Evolutionary conservation across 1,140 invertebrate genomes (phyloP).

Genomic region (Neuroterus valhalla): DNA sequence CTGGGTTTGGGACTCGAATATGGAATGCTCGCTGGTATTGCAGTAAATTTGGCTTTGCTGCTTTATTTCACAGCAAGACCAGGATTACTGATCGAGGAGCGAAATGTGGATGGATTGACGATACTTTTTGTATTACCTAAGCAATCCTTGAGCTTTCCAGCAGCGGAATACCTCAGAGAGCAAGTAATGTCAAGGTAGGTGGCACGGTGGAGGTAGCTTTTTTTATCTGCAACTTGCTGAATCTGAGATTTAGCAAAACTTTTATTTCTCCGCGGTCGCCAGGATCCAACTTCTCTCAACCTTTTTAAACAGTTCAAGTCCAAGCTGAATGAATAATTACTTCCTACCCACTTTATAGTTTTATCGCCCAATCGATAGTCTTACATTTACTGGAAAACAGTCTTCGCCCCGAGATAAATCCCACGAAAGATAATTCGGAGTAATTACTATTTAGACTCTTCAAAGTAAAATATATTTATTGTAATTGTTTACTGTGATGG

Average conservation of each 20-base stretch:
- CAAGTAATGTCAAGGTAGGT: conserved; percentile 71
- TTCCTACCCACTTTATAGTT: not conserved
- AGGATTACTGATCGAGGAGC: conserved; percentile 73
- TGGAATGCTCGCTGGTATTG: conserved; percentile 84
- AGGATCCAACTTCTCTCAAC: not conserved
- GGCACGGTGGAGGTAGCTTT: not conserved
- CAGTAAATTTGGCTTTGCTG: conserved; percentile 80
- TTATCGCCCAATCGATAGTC: not conserved
- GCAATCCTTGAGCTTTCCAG: conserved; percentile 80
- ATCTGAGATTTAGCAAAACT: conserved; percentile 5
- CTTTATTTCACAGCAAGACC: conserved; percentile 82
- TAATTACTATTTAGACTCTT: too few relatives aligned
- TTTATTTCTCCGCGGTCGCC: conserved; percentile 32
- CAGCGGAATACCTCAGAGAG: conserved; percentile 80
- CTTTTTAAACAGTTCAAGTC: not conserved
- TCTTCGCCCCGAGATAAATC: not conserved
- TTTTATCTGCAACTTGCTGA: conserved; percentile 35
- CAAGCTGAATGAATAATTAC: conserved; percentile 17
- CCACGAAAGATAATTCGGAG: too few relatives aligned
- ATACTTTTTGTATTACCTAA: conserved; percentile 77
- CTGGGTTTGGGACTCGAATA: conserved; percentile 81
- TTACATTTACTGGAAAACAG: not conserved
- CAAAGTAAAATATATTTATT: too few relatives aligned
- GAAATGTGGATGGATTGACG: conserved; percentile 62
- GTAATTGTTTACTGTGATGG: too few relatives aligned